Evolutionary conservation across 2,797 vertebrate genomes (phyloP), one percentile per base, ranked within the genome.

Genomic region (Coracias cyanogaster): DNA sequence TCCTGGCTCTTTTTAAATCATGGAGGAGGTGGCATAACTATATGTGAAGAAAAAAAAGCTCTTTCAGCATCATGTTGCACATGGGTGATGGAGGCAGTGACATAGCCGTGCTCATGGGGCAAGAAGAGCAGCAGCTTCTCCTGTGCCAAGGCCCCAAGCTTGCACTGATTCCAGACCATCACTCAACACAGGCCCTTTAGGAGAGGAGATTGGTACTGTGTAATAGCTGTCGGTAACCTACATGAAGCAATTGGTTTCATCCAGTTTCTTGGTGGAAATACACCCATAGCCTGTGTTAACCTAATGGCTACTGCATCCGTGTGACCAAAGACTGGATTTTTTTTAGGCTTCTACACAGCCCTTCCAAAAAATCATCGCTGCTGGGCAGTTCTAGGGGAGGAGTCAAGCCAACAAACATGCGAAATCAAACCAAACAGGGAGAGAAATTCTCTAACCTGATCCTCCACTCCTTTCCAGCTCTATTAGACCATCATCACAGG

Each of bases 41-140:
- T 15, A 28, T 52, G 12, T 51, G 13, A 16, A 37, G 17, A 13
- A 57, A 39, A 43, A 29, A 33, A 25, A 6, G 3, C 20, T 39
- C 37, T 77, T 80, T 20, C 45, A 82, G n/a, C 48, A 62, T 24
- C 18, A 15, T 1, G 0, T 45, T 66, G 33, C 33, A 65, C 8
- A 10, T 21, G 41, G 20, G 13, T n/a, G 45, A 43, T 22, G 17
- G 54, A 72, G 51, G 28, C 71, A 62, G 54, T 29, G 33, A 37
- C 46, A 69, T 15, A 16, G 21, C 28, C 64, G 35, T 10, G 41
- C 45, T 46, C 29, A 60, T 0, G 0, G 22, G 12, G 9, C 0
- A 0, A 76, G 31, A 72, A 49, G 1, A 1, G 58, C 51, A 41
- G 12, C 29, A 74, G 51, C 58, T 82, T 55, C 71, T 48, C 51